These are phyloP conservation scores for Micromussa lordhowensis DNA, from an alignment of 92 coral and sea anemone species.

Conservation along the genomic window DNA sequence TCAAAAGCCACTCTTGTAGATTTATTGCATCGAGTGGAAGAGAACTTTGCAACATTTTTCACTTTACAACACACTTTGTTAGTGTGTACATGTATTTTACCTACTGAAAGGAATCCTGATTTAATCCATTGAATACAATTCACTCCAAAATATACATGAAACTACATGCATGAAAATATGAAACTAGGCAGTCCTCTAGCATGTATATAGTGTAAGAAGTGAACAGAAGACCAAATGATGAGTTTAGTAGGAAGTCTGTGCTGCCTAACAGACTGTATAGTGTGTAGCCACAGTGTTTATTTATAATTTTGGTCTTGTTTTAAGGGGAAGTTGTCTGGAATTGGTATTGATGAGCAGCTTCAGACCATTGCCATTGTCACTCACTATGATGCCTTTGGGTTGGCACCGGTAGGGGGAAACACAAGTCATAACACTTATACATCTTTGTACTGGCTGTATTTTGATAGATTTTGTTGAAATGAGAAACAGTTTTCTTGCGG, in stretches of 20 bases:
- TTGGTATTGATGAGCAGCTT: constrained; percentile 95
- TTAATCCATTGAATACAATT: too few species aligned
- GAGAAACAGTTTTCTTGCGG: too few species aligned
- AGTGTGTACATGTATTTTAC: background rate
- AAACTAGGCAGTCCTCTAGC: background rate
- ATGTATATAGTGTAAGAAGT: background rate
- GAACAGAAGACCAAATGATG: background rate
- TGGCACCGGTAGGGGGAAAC: constrained; percentile 83
- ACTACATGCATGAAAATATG: too few species aligned
- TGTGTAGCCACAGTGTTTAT: background rate
- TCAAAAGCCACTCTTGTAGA: constrained; percentile 65
- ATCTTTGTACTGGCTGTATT: background rate
- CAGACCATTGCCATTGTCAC: constrained; percentile 95
- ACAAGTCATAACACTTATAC: background rate
- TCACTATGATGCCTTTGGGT: constrained; percentile 93
- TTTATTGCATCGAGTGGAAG: constrained; percentile 57
- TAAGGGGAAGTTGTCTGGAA: constrained; percentile 90
- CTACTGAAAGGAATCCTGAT: too few species aligned
- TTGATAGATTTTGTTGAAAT: too few species aligned
- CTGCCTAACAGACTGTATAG: background rate
- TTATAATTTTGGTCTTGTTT: constrained; percentile 4
- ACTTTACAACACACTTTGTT: background rate
- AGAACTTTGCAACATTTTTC: constrained; percentile 35
- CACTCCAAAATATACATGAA: too few species aligned
- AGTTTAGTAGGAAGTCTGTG: background rate